Base-by-base conservation (phyloP, 2,888 invertebrate genomes). In the Cantharis flavilabris region DNA sequence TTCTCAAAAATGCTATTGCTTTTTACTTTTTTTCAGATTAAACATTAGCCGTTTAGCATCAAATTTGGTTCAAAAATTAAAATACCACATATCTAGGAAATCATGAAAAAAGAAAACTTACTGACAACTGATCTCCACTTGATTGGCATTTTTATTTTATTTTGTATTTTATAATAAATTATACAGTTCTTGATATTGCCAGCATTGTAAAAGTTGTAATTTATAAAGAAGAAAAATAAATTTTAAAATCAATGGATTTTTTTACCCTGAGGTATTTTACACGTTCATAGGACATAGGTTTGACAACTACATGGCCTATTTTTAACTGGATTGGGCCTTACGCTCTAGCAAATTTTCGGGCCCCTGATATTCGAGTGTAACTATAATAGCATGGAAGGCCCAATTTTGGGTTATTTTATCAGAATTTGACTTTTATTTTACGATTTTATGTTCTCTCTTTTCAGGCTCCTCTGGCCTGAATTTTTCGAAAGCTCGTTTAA, bases 41-140 rank as follows among this genome's bases (percentile, higher is more conserved):
- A 85, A 84, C 71, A 83, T 87, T 69, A 83, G 85, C 14, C 82
- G 86, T 72, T 81, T 88, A 63, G 87, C 87, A 7, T 84, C 84
- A 23, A 85, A 81, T 78, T 81, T 87, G 63, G 87, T 49, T n/a
- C n/a, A 49, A 49, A 49, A 49, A n/a, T 49, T 49, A n/a, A 49
- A 49, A 49, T 49, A 49, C 49, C 49, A 49, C 49, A 49, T 49
- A n/a, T 49, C 49, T 7, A 49, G 49, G n/a, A 49, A 49, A 49
- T 49, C 49, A 1, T 49, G 49, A 49, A 49, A 49, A n/a, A 5
- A n/a, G 49, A 49, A 49, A 49, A 49, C 9, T 13, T n/a, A 33
- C 33, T 4, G 2, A 33, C 2, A 49, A 49, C n/a, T 49, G 49
- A 49, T 49, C 49, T 49, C 49, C 7, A n/a, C 33, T n/a, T 7